Percentiles rank a stretch among this genome's conserved stretches.
phyloP scores from a whole-genome alignment of 2,797 vertebrate species.

The Scomberomorus guttatus region DNA sequence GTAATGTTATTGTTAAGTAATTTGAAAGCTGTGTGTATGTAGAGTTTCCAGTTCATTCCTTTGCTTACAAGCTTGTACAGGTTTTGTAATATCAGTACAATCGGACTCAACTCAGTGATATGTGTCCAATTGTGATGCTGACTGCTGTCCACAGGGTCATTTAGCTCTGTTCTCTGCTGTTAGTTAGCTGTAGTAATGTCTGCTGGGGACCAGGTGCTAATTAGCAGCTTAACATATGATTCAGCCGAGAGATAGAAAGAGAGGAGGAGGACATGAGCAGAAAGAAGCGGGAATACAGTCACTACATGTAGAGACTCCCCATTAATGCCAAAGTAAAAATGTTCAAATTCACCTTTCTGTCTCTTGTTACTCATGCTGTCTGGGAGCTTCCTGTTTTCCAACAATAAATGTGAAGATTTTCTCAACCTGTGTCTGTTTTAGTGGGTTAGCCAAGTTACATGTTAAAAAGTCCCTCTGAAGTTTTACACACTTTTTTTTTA shows the following conservation, averaged over 20 bases:
- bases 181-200: constrained; percentile 30
- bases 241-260: constrained; percentile 58
- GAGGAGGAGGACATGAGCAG: constrained; percentile 4
- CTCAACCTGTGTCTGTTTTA: not conserved
- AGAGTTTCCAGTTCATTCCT: not conserved
- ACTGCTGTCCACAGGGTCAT: not conserved
- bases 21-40: not conserved
- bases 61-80: too few species aligned
- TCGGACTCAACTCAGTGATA: not conserved
- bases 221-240: constrained; percentile 76
- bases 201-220: constrained; percentile 69
- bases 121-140: not conserved
- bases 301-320: not conserved
- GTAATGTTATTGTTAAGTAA: not conserved
- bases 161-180: not conserved
- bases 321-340: constrained; percentile 15
- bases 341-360: constrained; percentile 36
- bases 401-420: not conserved
- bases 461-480: not conserved
- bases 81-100: not conserved
- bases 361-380: not conserved
- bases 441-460: not conserved
- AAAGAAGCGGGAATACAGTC: not conserved
- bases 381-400: not conserved
- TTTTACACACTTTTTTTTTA: not conserved